phyloP scores from a whole-genome alignment of 2,113 vertebrate genomes.

The Zosterops lateralis region DNA sequence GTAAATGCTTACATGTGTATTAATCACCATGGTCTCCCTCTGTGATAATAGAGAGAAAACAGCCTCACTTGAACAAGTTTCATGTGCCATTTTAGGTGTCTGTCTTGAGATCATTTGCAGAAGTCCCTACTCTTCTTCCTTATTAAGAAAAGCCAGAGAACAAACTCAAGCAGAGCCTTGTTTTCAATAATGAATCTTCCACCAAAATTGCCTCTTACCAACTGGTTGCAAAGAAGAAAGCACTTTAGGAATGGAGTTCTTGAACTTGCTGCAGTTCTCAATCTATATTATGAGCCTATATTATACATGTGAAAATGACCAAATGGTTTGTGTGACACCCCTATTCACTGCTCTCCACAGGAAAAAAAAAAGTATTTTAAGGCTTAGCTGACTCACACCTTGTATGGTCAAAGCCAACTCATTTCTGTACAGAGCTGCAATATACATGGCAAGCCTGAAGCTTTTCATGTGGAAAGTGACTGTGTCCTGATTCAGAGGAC shows the following conservation, averaged over 20 bases:
- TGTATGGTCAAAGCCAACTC: background rate
- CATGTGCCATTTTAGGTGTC: background rate
- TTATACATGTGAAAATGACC: background rate
- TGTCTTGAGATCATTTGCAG: background rate
- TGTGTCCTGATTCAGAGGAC: background rate
- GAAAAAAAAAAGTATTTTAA: background rate
- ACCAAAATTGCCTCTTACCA: background rate
- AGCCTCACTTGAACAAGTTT: background rate
- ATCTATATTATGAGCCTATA: background rate
- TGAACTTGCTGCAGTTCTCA: background rate
- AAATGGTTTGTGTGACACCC: background rate
- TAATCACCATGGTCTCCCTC: background rate
- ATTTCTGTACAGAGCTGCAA: background rate
- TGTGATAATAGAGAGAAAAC: background rate
- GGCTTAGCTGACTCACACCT: background rate
- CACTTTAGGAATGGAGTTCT: background rate
- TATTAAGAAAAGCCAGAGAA: background rate
- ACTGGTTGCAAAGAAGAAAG: background rate
- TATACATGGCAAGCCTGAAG: background rate
- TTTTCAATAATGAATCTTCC: background rate
- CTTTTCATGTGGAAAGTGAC: background rate
- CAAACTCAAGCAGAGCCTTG: background rate
- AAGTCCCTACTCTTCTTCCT: background rate
- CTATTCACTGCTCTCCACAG: background rate
- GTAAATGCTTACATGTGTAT: background rate